A percentile compares a stretch with the other conserved stretches of the same genome.
Evolutionary conservation across 2,113 vertebrate genomes (phyloP).

Genomic region (Caranx ignobilis): DNA sequence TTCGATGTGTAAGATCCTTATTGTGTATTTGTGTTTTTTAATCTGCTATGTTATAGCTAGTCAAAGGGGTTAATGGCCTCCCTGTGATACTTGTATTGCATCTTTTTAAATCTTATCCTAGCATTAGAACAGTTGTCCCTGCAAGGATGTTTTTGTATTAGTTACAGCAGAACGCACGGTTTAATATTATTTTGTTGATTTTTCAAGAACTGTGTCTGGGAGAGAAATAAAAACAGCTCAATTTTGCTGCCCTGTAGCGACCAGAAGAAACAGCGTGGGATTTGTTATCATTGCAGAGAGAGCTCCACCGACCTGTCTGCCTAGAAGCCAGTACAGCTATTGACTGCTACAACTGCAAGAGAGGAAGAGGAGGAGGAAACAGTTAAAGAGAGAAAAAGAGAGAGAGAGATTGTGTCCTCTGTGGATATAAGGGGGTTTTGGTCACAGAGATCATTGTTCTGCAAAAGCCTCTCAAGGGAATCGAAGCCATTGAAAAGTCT

Average conservation of each 20-base stretch:
- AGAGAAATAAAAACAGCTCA: conserved; percentile 18
- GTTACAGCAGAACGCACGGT: neutral
- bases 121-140: neutral
- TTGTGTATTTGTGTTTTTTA: neutral
- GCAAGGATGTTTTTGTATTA: neutral
- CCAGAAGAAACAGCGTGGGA: conserved; percentile 33
- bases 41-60: neutral
- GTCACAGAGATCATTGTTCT: conserved; percentile 64
- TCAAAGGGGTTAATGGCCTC: neutral
- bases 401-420: conserved; percentile 25
- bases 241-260: conserved; percentile 34
- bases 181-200: conserved; percentile 1
- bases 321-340: conserved; percentile 19
- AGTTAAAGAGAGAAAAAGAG: neutral
- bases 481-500: conserved; percentile 31
- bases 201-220: neutral
- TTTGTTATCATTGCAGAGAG: conserved; percentile 39
- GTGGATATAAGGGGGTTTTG: conserved; percentile 17
- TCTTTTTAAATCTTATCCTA: neutral
- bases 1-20: neutral
- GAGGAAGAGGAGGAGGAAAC: conserved; percentile 32
- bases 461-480: conserved; percentile 40
- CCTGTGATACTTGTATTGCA: neutral
- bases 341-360: conserved; percentile 27
- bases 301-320: conserved; percentile 37